A percentile compares a stretch with the other conserved stretches of the same genome.
phyloP scores from a whole-genome alignment of 1,140 invertebrate species.

The Heterodera carotae region DNA sequence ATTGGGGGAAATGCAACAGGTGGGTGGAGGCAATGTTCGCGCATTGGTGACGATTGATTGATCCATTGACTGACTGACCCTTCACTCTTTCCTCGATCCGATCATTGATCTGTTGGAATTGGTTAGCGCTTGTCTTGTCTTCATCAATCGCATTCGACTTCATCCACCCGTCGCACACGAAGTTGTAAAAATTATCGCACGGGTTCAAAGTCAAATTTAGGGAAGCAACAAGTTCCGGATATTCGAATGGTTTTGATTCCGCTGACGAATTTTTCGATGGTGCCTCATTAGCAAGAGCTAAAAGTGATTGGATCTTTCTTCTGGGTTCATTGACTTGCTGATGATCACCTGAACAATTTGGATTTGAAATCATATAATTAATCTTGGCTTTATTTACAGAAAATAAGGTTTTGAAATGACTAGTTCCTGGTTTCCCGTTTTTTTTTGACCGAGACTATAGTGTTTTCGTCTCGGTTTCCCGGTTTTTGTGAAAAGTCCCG shows the following conservation, averaged over 20 bases:
- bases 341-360: no score
- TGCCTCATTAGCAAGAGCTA: not conserved
- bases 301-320: constrained; percentile 1
- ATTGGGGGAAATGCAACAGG: not conserved
- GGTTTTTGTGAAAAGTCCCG: no score
- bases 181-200: constrained; percentile 37
- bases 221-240: constrained; percentile 32
- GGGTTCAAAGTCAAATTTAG: constrained; percentile 33
- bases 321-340: constrained; percentile 1
- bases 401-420: no score
- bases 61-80: constrained; percentile 17
- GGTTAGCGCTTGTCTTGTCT: constrained; percentile 35
- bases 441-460: no score
- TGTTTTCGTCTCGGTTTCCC: no score
- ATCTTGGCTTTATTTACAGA: no score
- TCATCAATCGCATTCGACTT: constrained; percentile 26
- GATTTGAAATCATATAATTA: no score
- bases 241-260: constrained; percentile 12
- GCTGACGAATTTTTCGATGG: not conserved
- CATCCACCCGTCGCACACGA: constrained; percentile 37
- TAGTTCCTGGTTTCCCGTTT: no score
- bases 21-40: no score
- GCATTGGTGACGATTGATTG: no score
- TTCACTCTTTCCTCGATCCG: constrained; percentile 36
- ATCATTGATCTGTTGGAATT: constrained; percentile 34